Percentiles rank a stretch among this genome's conserved stretches.
Conservation (phyloP, 2,888 invertebrate species). For the Noctua janthina region DNA sequence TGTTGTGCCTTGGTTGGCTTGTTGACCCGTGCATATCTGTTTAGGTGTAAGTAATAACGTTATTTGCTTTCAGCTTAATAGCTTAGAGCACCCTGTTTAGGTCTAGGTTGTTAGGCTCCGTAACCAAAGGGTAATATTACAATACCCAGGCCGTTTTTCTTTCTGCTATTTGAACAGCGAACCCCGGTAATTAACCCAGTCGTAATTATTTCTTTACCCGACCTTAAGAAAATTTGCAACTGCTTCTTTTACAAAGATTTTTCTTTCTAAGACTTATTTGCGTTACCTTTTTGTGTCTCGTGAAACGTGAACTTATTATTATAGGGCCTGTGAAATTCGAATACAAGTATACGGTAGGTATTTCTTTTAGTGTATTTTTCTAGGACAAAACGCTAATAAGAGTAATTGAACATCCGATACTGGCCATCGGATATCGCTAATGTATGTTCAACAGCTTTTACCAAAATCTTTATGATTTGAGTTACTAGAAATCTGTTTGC, state of each 20-base stretch:
- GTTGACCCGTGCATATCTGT: conserved; percentile 15
- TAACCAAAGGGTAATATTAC: conserved; percentile 14
- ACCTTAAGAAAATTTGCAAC: conserved; percentile 32
- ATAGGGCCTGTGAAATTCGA: conserved; percentile 36
- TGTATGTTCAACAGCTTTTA: conserved; percentile 7
- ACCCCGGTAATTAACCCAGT: conserved; percentile 40
- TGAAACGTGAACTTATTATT: conserved; percentile 54
- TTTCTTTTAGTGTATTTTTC: conserved; percentile 6
- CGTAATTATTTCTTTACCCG: conserved; percentile 49
- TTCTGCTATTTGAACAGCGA: conserved; percentile 35
- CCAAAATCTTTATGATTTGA: not conserved
- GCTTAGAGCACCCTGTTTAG: not conserved
- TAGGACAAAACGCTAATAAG: not conserved
- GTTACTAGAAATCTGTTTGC: not conserved
- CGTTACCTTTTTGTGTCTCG: conserved; percentile 41
- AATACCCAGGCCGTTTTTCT: conserved; percentile 3
- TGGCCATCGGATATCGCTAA: conserved; percentile 13
- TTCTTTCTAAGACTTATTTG: conserved; percentile 30
- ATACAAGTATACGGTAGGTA: not conserved
- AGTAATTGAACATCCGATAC: conserved; percentile 2
- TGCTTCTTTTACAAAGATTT: conserved; percentile 42
- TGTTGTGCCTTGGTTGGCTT: conserved; percentile 9
- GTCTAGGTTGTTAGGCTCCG: conserved; percentile 1
- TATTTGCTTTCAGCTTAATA: conserved; percentile 32
- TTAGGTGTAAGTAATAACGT: conserved; percentile 27